These are phyloP conservation scores for Eulemur rufifrons DNA, from an alignment of 2,113 vertebrate species.

Conservation along the genomic window DNA sequence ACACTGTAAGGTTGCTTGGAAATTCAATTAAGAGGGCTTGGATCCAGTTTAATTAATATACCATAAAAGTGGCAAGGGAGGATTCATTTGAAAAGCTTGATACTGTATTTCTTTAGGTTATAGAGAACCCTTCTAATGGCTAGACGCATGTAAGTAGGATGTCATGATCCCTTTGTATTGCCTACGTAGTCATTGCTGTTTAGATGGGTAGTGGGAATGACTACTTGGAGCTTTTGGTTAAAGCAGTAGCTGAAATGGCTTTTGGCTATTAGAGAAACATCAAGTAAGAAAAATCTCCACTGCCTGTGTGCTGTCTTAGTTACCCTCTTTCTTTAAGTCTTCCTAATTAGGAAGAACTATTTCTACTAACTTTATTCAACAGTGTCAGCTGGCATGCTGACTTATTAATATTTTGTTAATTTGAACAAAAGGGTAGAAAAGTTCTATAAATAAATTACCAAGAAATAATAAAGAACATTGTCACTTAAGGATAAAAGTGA, in stretches of 20 bases:
- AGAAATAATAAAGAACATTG: slow-evolving; percentile 34
- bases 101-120: not conserved
- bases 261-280: not conserved
- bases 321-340: not conserved
- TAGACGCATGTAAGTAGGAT: not conserved
- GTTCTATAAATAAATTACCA: not conserved
- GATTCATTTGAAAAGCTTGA: not conserved
- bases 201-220: not conserved
- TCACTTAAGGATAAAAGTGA: not conserved
- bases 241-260: not conserved
- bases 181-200: not conserved
- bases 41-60: not conserved
- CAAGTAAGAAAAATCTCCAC: not conserved
- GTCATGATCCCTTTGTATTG: not conserved
- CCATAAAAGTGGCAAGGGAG: not conserved
- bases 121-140: not conserved
- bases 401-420: slow-evolving; percentile 22
- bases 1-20: not conserved
- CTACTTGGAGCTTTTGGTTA: not conserved
- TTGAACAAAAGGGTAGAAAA: not conserved
- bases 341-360: not conserved
- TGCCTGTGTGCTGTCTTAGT: not conserved
- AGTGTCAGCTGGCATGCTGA: not conserved
- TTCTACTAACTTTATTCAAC: not conserved
- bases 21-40: not conserved